Base-by-base conservation (phyloP, 2,888 invertebrate species). In the Amiota communis region DNA sequence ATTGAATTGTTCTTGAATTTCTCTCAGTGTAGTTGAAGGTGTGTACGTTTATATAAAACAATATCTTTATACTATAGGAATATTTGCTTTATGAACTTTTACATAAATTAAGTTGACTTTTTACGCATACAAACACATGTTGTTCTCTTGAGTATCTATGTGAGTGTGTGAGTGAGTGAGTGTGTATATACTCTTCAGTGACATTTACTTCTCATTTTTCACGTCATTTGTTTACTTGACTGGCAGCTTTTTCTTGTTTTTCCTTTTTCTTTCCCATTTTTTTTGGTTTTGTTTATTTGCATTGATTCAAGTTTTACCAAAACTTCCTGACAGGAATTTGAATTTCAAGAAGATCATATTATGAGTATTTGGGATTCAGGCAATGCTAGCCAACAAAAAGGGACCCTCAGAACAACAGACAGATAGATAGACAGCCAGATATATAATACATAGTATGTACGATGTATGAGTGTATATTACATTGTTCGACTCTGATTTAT, bases 51-150 rank as follows among this genome's bases (percentile, higher is more conserved):
- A 57, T 17, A 63, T 15, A 63, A 36, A 36, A 13, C 11, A 15
- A 61, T 63, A 63, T 56, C 8, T 13, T 17, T 3, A 56, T 56
- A n/a, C n/a, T n/a, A 56, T 56, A 10, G 56, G 1, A 15, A 56
- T 15, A 56, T 57, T 74, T 76, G 73, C 71, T 74, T 74, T 75
- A 72, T 76, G 81, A 80, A 75, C 76, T 83, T 84, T 85, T 81
- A 79, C 86, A 82, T 84, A 82, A 84, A 82, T 82, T 84, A 83
- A 79, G 81, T 80, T 85, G 84, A 81, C 83, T 79, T 79, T 81
- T 79, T 81, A 13, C 8, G 13, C 81, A 53, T 47, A 23, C 76
- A 23, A 23, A 23, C 23, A 23, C 3, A 23, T 23, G 23, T 23
- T 23, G 23, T 23, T 23, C 23, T 23, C 23, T 23, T 23, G 23